These are phyloP conservation scores for Diaperis boleti DNA, from an alignment of 2,888 invertebrate genomes.

Conservation along the genomic window DNA sequence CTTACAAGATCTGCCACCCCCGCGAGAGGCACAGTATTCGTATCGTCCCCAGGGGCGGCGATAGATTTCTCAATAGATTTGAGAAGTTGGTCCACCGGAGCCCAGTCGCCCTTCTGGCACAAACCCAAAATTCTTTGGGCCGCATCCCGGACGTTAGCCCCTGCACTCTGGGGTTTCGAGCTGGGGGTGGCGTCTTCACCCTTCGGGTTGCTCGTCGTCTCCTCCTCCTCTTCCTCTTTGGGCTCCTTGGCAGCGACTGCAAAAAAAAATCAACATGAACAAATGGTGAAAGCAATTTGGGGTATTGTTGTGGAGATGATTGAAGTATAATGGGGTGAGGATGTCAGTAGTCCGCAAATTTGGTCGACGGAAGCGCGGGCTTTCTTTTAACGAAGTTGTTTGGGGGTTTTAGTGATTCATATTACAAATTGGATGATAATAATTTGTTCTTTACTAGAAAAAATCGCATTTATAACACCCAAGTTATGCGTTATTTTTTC, in stretches of 20 bases:
- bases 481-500: no score
- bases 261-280: not conserved
- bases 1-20: constrained; percentile 85
- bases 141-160: constrained; percentile 82
- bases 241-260: constrained; percentile 61
- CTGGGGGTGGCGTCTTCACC: constrained; percentile 55
- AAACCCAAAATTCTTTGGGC: constrained; percentile 81
- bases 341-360: no score
- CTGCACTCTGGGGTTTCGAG: constrained; percentile 85
- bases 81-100: constrained; percentile 88
- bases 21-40: constrained; percentile 80
- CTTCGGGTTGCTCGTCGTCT: constrained; percentile 55
- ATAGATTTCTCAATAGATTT: constrained; percentile 87
- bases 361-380: no score
- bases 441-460: no score
- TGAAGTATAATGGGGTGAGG: no score
- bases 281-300: no score
- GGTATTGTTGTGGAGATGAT: no score
- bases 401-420: no score
- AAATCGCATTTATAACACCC: no score
- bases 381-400: no score
- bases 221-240: constrained; percentile 71
- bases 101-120: constrained; percentile 92
- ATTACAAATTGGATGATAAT: no score
- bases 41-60: constrained; percentile 79